Evolutionary conservation across 2,113 vertebrate genomes (phyloP).

Genomic region (Campylomormyrus tamandua): DNA sequence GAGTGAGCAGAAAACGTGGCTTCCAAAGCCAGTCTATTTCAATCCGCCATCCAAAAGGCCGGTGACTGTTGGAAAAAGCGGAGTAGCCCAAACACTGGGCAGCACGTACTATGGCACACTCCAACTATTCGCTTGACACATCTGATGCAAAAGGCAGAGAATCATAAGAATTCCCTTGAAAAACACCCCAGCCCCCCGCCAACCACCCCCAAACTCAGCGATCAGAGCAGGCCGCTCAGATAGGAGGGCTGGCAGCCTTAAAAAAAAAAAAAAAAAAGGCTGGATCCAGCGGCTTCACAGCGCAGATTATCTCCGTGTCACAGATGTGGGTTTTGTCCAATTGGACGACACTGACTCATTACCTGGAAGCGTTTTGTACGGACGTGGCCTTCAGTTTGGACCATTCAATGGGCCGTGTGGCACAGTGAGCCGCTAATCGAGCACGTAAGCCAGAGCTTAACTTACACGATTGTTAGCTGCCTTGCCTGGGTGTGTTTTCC

Average conservation of each 20-base stretch:
- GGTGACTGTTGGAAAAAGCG: not conserved
- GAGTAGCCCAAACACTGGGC: not conserved
- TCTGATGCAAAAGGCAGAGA: not conserved
- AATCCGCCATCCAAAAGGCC: not conserved
- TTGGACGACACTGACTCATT: slow-evolving; percentile 5
- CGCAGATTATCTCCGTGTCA: slow-evolving; percentile 15
- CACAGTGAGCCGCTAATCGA: not conserved
- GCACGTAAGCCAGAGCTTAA: slow-evolving; percentile 4
- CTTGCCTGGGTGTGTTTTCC: slow-evolving; percentile 5
- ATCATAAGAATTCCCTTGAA: not conserved
- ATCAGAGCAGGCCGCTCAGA: not conserved
- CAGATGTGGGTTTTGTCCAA: slow-evolving; percentile 11
- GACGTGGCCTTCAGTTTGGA: not conserved
- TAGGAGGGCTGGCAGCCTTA: not conserved
- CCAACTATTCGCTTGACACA: not conserved
- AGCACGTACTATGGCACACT: not conserved
- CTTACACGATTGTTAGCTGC: slow-evolving; percentile 2
- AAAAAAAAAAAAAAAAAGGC: not conserved
- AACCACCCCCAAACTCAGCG: not conserved
- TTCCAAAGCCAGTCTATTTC: not conserved
- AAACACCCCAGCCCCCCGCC: not conserved
- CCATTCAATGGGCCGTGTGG: not conserved
- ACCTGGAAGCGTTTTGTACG: not conserved
- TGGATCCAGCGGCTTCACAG: not conserved
- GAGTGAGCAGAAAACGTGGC: not conserved